Base-by-base conservation (phyloP, 2,888 invertebrate species). In the Steinernema hermaphroditum region DNA sequence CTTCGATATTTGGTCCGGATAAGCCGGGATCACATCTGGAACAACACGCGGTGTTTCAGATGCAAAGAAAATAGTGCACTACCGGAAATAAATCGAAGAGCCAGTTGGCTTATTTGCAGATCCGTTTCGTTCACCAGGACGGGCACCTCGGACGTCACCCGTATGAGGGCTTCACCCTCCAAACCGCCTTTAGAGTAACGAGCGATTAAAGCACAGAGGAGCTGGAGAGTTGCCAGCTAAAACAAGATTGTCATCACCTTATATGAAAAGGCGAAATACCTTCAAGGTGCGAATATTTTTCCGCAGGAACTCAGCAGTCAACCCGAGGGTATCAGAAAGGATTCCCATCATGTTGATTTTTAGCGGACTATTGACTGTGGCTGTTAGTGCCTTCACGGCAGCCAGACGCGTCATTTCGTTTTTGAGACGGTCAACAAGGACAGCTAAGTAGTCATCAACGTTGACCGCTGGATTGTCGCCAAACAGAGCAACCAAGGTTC, bases 371-470 rank as follows among this genome's bases (percentile, higher is more conserved):
- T 46, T 72, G 16, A 82, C 77, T 77, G 85, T 75, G n/a, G 72
- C 71, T 19, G 6, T 94, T 14, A 97, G 89, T 9, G 97, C 94
- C 87, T 96, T 96, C 0, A 98, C 96, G 1, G 96, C 94, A 2
- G 96, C 96, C 43, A 96, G 90, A 29, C 97, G 91, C 0, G 98
- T 98, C 71, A 97, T 97, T 89, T 98, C 98, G 87, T 98, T 97
- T 79, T 92, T 92, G 72, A 98, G 89, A 81, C 97, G 91, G 87
- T 97, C 97, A 87, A 96, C 89, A 87, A 98, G 94, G 86, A 98
- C 92, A 8, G 96, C 96, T 77, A 98, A 90, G 87, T 96, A 96
- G 4, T 96, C 81, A 16, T 69, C 57, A 19, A 74, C 44, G 22
- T 68, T 68, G 22, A 43, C 69, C 4, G 43, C 69, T 14, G 44